These are phyloP conservation scores for Lithobates pipiens DNA, from an alignment of 2,797 vertebrate species.

Conservation along the genomic window DNA sequence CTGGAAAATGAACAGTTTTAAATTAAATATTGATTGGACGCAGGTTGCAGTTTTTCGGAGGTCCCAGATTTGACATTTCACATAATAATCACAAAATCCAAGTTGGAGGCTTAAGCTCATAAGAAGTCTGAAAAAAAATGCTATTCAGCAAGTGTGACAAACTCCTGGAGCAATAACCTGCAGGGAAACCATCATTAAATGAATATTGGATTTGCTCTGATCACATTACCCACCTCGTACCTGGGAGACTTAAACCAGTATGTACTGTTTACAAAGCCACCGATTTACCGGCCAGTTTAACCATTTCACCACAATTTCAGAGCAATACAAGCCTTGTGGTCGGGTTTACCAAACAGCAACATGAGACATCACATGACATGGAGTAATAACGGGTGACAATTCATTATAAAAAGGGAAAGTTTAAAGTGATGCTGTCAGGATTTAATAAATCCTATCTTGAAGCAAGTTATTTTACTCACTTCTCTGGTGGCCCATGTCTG, in stretches of 20 bases:
- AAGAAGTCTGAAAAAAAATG: conserved; percentile 19
- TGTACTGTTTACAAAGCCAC: neutral
- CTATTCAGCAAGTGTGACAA: conserved; percentile 39
- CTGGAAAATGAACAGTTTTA: conserved; percentile 47
- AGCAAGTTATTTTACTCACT: too few relatives aligned
- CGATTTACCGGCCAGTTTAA: neutral
- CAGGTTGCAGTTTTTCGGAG: conserved; percentile 51
- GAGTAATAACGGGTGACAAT: too few relatives aligned
- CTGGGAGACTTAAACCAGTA: neutral
- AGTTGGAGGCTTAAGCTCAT: conserved; percentile 25
- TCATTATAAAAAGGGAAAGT: too few relatives aligned
- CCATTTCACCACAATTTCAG: neutral
- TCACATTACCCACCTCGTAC: neutral
- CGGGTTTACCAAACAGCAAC: too few relatives aligned
- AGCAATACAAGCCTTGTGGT: too few relatives aligned
- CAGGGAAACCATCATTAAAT: neutral
- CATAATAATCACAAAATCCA: conserved; percentile 49
- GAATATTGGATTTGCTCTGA: neutral
- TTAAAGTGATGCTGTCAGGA: too few relatives aligned
- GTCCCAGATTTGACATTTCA: conserved; percentile 55
- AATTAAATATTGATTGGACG: conserved; percentile 60
- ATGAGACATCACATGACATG: too few relatives aligned
- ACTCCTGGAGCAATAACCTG: conserved; percentile 12
- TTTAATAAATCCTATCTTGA: too few relatives aligned
- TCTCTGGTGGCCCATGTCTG: too few relatives aligned